phyloP scores from a whole-genome alignment of 2,797 vertebrate species.

The Pseudochaenichthys georgianus region DNA sequence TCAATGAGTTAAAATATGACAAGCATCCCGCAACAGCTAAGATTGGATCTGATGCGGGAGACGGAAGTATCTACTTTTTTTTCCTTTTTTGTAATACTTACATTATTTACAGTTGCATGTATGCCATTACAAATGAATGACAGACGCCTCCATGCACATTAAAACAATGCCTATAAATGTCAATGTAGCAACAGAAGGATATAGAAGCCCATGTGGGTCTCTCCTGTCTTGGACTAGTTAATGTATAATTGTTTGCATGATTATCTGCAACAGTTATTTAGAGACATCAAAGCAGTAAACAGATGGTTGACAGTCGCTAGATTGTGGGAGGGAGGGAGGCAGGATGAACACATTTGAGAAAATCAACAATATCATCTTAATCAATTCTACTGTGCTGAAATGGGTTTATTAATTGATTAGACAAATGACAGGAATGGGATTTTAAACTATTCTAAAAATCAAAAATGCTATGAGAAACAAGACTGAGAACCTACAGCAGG shows the following conservation, averaged over 20 bases:
- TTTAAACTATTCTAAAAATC: not conserved
- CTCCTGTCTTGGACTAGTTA: conserved; percentile 59
- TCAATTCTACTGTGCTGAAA: conserved; percentile 4
- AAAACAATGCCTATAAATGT: conserved; percentile 15
- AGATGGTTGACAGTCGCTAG: conserved; percentile 21
- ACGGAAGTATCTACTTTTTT: not conserved
- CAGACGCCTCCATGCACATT: not conserved
- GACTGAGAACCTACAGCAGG: not conserved
- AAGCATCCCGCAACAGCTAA: conserved; percentile 16
- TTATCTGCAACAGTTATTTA: conserved; percentile 50
- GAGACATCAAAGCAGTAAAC: conserved; percentile 55
- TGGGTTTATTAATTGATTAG: not conserved
- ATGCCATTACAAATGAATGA: not conserved
- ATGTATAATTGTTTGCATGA: conserved; percentile 51
- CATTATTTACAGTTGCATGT: conserved; percentile 9
- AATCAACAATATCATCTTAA: conserved; percentile 21
- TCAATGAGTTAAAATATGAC: conserved; percentile 25
- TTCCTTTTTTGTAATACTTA: not conserved
- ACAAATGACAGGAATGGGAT: not conserved
- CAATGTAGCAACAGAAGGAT: conserved; percentile 33
- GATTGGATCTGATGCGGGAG: conserved; percentile 8
- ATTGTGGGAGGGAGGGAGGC: conserved; percentile 4
- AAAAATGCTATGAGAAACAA: not conserved
- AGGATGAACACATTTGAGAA: conserved; percentile 14
- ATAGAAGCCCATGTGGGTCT: conserved; percentile 22